Percentiles rank a stretch among this genome's conserved stretches.
These are phyloP conservation scores for Conops quadrifasciatus DNA, from an alignment of 2,888 invertebrate species.

Conservation along the genomic window DNA sequence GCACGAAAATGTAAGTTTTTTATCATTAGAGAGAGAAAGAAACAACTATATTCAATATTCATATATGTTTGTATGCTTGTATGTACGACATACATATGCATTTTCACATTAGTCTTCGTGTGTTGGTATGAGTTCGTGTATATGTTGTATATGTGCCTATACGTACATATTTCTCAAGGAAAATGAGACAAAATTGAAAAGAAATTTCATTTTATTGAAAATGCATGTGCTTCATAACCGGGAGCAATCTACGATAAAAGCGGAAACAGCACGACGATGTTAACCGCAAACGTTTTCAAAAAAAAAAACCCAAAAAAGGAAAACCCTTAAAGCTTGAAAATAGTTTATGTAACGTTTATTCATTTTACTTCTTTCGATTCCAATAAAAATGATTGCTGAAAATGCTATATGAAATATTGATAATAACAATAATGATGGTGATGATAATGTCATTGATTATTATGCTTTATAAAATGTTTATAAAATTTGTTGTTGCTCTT, in stretches of 20 bases:
- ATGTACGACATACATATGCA: no score
- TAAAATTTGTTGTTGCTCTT: no score
- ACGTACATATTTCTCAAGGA: neutral
- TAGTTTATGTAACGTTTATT: neutral
- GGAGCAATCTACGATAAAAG: no score
- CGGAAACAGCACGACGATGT: neutral
- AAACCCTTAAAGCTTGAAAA: no score
- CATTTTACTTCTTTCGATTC: neutral
- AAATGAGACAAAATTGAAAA: conserved; percentile 26
- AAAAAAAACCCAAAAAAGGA: no score
- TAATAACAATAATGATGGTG: no score
- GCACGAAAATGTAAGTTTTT: conserved; percentile 95
- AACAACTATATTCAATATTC: neutral
- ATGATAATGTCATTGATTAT: no score
- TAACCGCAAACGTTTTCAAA: neutral
- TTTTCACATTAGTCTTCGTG: neutral
- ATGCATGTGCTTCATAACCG: neutral
- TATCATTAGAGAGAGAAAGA: neutral
- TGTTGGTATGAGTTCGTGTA: neutral
- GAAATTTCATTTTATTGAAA: conserved; percentile 26
- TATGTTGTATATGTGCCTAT: neutral
- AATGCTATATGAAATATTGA: no score
- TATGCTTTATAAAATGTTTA: no score
- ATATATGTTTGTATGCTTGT: neutral
- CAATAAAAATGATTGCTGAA: no score